Base-by-base conservation (phyloP, 2,888 invertebrate genomes). In the Hecatera dysodea region DNA sequence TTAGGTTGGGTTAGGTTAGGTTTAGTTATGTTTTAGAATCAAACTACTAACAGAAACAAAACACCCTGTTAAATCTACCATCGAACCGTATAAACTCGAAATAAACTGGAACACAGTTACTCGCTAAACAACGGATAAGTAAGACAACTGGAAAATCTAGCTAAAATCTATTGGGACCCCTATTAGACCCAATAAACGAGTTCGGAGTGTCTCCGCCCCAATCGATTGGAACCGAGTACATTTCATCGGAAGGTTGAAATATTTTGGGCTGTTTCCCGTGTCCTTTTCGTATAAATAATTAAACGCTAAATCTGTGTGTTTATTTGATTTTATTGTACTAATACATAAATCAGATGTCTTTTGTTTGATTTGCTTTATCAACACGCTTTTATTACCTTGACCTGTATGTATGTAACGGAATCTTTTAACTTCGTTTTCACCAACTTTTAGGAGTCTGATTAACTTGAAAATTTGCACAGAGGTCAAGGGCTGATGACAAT, bases 211-310 rank as follows among this genome's bases (percentile, higher is more conserved):
- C 72, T 64, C 56, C 73, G 66, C 59, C 55, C 63, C 61, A 61
- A 75, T 78, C 85, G 67, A 75, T 78, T 67, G 62, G 42, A 65
- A 55, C 64, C 42, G 44, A 66, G 72, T 68, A 75, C 78, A 78
- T 78, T 81, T 83, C 69, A 82, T 81, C 67, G 63, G 74, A 64
- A 46, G 50, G 61, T 74, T 78, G 56, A 75, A 82, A 80, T 80
- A 82, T 84, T 78, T 82, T 75, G 60, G 46, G 60, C 33, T n/a
- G 64, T 39, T 64, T 55, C 39, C 50, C 59, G 57, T 79, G 75
- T 68, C 79, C 73, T 71, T 81, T 71, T 53, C 33, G 22, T 61
- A 50, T 75, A 78, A 60, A 74, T 77, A 72, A 75, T 78, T 60
- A 57, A 83, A 65, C 52, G 46, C 12, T 71, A 77, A 75, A 83